These are phyloP conservation scores for Meloe dianella DNA, from an alignment of 2,888 invertebrate species.

Conservation along the genomic window DNA sequence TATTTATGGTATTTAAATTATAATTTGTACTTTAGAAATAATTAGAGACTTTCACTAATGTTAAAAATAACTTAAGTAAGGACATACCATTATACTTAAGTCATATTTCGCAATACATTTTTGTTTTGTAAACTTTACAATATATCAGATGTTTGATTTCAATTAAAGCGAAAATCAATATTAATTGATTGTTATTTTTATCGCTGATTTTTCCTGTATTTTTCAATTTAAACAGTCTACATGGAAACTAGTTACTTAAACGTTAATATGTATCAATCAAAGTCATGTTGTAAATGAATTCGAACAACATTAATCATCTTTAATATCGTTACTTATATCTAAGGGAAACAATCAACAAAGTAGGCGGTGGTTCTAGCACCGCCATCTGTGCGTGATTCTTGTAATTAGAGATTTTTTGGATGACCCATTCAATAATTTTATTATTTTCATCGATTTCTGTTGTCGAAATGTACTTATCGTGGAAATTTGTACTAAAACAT, in stretches of 20 bases:
- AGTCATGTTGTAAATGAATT: not conserved
- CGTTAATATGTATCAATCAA: not conserved
- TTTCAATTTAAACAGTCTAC: not conserved
- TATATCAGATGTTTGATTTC: slow-evolving; percentile 1
- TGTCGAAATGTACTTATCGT: too few species aligned
- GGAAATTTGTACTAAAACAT: not conserved
- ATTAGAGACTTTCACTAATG: slow-evolving; percentile 30
- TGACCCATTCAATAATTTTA: not conserved
- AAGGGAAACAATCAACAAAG: not conserved
- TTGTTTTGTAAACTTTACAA: not conserved
- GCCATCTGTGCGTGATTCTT: not conserved
- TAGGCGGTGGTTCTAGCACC: not conserved
- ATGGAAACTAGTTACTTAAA: not conserved
- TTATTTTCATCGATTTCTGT: too few species aligned
- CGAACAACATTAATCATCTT: not conserved
- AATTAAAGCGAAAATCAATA: not conserved
- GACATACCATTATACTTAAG: not conserved
- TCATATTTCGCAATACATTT: not conserved
- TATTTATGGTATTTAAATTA: slow-evolving; percentile 18
- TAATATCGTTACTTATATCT: not conserved
- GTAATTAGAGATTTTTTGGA: not conserved
- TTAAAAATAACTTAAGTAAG: slow-evolving; percentile 5
- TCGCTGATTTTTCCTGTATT: not conserved
- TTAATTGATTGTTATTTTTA: not conserved
- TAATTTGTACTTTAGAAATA: slow-evolving; percentile 27